A percentile compares a stretch with the other conserved stretches of the same genome.
phyloP scores from a whole-genome alignment of 2,888 invertebrate species.

The Agonopterix arenella region DNA sequence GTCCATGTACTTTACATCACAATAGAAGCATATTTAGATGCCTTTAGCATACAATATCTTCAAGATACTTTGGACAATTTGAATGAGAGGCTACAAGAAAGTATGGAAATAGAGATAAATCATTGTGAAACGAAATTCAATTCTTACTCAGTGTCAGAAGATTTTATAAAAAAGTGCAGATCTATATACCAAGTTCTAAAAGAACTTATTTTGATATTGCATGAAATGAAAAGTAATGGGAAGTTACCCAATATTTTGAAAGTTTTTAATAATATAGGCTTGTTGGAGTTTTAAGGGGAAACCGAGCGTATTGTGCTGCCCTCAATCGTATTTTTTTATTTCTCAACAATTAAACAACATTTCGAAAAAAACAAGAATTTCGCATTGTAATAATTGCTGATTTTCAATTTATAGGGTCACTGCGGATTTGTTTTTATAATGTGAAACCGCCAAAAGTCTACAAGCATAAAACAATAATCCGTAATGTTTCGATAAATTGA shows the following conservation, averaged over 20 bases:
- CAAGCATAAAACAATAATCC: too few species aligned
- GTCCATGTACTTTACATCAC: constrained; percentile 44
- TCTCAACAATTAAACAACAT: too few species aligned
- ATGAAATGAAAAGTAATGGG: constrained; percentile 24
- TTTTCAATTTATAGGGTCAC: too few species aligned
- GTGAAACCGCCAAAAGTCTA: too few species aligned
- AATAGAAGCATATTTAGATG: constrained; percentile 51
- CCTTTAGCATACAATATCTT: constrained; percentile 43
- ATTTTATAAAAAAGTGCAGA: constrained; percentile 50
- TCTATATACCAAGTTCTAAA: constrained; percentile 36
- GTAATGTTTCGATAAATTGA: too few species aligned
- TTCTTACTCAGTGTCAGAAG: constrained; percentile 41
- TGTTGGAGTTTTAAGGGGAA: constrained; percentile 9
- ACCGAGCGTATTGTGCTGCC: too few species aligned
- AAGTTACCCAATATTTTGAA: constrained; percentile 33
- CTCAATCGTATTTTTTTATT: too few species aligned
- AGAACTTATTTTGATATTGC: constrained; percentile 33
- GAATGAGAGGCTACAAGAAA: constrained; percentile 32
- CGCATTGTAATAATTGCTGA: too few species aligned
- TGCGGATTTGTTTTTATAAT: too few species aligned
- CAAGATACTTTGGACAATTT: constrained; percentile 42
- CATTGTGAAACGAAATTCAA: constrained; percentile 16
- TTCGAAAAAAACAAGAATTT: too few species aligned
- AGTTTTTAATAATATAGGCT: constrained; percentile 42
- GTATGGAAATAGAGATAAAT: constrained; percentile 14